Percentiles rank a stretch among this genome's conserved stretches.
Evolutionary conservation across 2,888 invertebrate genomes (phyloP).

Genomic region (Agrilus cyanescens): DNA sequence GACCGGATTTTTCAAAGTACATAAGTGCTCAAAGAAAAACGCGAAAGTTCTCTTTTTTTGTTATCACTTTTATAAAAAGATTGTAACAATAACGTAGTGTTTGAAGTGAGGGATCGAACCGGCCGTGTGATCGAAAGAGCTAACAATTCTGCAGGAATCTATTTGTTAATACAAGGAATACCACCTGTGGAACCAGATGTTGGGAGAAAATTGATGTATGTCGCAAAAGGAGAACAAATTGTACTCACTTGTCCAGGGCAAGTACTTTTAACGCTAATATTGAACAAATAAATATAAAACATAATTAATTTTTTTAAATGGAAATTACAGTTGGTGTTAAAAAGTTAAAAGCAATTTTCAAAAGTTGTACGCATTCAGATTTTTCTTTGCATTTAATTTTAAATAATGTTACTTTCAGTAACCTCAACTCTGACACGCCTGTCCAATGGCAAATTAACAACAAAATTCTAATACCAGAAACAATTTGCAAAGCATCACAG

Average conservation of each 20-base stretch:
- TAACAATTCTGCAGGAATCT: conserved; percentile 50
- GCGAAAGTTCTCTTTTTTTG: too few relatives aligned
- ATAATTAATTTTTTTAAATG: too few relatives aligned
- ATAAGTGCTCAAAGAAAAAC: too few relatives aligned
- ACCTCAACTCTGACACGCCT: conserved; percentile 41
- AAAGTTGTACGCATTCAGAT: too few relatives aligned
- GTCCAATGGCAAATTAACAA: conserved; percentile 45
- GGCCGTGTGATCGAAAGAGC: conserved; percentile 44
- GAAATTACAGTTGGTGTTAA: too few relatives aligned
- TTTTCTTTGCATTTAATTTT: too few relatives aligned
- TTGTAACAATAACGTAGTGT: conserved; percentile 38
- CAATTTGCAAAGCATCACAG: conserved; percentile 37
- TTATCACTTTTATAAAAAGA: background rate
- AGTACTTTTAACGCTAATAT: conserved; percentile 4
- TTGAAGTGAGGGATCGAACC: conserved; percentile 40
- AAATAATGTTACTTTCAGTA: conserved; percentile 27
- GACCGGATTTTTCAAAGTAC: conserved; percentile 42
- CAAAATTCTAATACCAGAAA: conserved; percentile 37
- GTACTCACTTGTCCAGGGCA: conserved; percentile 42
- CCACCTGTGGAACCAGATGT: conserved; percentile 36
- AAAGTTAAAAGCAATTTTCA: too few relatives aligned
- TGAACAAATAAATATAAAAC: too few relatives aligned
- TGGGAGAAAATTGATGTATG: conserved; percentile 34
- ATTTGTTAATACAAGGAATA: conserved; percentile 39
- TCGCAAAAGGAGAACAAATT: conserved; percentile 28